These are phyloP conservation scores for Tetramorium alpestre DNA, from an alignment of 1,140 invertebrate genomes.

Conservation along the genomic window DNA sequence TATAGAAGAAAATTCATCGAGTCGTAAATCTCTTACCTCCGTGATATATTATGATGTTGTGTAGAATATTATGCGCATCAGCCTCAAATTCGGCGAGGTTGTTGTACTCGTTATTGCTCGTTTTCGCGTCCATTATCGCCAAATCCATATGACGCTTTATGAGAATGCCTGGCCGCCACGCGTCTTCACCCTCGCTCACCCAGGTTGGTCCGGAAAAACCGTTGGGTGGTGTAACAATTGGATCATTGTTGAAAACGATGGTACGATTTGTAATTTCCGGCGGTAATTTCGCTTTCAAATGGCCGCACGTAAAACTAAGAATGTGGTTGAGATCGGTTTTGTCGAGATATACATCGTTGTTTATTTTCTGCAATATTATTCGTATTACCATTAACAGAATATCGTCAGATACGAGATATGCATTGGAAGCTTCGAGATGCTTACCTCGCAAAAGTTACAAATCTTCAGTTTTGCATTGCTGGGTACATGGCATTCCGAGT, in stretches of 20 bases:
- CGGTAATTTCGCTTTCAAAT: constrained; percentile 82
- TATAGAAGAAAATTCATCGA: neutral
- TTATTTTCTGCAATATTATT: constrained; percentile 77
- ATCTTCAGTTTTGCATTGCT: constrained; percentile 72
- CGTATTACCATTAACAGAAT: neutral
- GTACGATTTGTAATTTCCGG: constrained; percentile 82
- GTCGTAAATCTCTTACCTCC: constrained; percentile 76
- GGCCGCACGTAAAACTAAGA: constrained; percentile 81
- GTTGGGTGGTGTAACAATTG: constrained; percentile 74
- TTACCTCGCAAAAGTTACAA: constrained; percentile 81
- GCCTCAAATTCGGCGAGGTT: constrained; percentile 82
- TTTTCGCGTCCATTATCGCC: constrained; percentile 83
- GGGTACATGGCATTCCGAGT: constrained; percentile 76
- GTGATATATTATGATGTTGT: constrained; percentile 83
- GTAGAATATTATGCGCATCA: constrained; percentile 83
- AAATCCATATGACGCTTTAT: constrained; percentile 84
- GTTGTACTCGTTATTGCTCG: constrained; percentile 79
- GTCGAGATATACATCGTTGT: constrained; percentile 74
- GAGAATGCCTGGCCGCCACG: constrained; percentile 81
- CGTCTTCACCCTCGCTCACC: constrained; percentile 82
- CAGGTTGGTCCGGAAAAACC: constrained; percentile 80
- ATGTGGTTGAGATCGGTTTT: constrained; percentile 81
- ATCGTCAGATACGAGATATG: neutral
- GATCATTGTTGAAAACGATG: constrained; percentile 79
- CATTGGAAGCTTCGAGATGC: constrained; percentile 14